phyloP scores from a whole-genome alignment of 2,113 vertebrate genomes.

The Etheostoma spectabile region DNA sequence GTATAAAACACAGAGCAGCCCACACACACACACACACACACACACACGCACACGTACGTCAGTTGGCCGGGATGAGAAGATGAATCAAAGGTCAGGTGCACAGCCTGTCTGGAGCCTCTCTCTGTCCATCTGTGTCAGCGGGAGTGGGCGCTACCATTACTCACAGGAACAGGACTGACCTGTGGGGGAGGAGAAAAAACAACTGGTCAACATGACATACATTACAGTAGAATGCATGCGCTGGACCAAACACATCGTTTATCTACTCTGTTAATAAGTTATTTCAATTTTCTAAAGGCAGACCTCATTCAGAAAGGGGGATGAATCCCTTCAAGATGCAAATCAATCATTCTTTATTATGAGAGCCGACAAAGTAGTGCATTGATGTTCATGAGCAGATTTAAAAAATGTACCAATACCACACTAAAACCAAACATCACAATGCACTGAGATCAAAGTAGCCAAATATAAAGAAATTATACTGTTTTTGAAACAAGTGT shows the following conservation, averaged over 20 bases:
- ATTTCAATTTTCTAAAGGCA: not conserved
- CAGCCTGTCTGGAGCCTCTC: slow-evolving; percentile 11
- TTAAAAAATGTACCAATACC: not conserved
- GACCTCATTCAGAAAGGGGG: not conserved
- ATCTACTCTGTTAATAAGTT: not conserved
- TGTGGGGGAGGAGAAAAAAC: not conserved
- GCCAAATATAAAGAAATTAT: not conserved
- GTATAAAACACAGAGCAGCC: too few species aligned
- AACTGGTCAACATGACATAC: not conserved
- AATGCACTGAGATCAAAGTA: not conserved
- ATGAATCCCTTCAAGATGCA: not conserved
- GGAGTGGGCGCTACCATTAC: not conserved
- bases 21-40: not conserved
- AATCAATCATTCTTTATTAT: not conserved
- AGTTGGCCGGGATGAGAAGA: slow-evolving; percentile 27
- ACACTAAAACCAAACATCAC: not conserved
- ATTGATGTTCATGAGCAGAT: not conserved
- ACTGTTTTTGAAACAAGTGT: too few species aligned
- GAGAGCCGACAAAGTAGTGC: not conserved
- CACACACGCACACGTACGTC: not conserved
- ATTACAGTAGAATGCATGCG: not conserved
- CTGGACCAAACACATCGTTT: too few species aligned
- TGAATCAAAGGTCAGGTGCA: slow-evolving; percentile 43
- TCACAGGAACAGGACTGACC: slow-evolving; percentile 12
- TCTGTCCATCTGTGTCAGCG: slow-evolving; percentile 31